A percentile compares a stretch with the other conserved stretches of the same genome.
These are phyloP conservation scores for Corapipo altera DNA, from an alignment of 2,113 vertebrate species.

Conservation along the genomic window DNA sequence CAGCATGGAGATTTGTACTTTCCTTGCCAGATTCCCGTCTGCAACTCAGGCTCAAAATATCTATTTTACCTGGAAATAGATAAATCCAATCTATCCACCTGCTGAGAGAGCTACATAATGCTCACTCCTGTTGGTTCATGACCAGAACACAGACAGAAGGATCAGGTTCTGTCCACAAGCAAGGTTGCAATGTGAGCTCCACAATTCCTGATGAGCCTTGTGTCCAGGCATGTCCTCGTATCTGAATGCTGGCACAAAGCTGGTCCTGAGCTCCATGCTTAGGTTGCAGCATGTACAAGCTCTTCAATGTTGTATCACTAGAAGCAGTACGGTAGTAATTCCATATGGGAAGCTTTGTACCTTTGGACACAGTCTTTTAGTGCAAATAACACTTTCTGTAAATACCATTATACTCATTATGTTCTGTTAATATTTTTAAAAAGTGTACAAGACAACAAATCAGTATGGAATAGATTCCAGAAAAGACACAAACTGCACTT, in stretches of 20 bases:
- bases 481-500: neutral
- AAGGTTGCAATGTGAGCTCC: neutral
- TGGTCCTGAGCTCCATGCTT: neutral
- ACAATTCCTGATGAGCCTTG: neutral
- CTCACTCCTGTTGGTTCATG: neutral
- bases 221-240: fast-evolving
- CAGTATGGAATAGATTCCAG: neutral
- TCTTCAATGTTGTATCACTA: neutral
- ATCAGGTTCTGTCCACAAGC: neutral
- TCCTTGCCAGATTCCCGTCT: neutral
- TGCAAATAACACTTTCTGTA: neutral
- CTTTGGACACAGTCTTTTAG: neutral
- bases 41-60: neutral
- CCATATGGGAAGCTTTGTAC: neutral
- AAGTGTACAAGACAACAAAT: neutral
- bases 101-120: neutral
- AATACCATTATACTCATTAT: neutral
- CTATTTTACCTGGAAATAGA: neutral
- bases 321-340: neutral
- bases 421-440: neutral
- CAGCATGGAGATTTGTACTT: neutral
- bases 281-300: too few relatives aligned
- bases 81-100: neutral
- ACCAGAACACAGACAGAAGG: neutral
- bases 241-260: neutral